Base-by-base conservation (phyloP, 35 echinoderm and acorn worm genomes). In the Heliocidaris erythrogramma region DNA sequence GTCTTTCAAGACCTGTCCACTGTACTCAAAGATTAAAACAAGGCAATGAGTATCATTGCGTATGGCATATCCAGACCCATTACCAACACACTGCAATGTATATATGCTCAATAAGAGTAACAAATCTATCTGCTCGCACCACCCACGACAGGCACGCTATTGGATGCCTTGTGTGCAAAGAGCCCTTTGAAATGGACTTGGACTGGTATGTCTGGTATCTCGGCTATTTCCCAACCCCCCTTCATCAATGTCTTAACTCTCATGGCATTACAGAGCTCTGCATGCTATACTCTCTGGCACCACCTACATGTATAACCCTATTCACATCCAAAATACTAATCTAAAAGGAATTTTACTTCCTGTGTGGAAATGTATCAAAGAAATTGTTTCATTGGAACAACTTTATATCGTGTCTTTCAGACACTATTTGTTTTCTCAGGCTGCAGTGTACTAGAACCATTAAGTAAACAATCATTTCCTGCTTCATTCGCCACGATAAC, bases 131-230 rank as follows among this genome's bases (percentile, higher is more conserved):
- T 78, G 65, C n/a, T 78, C 14, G 27, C 65, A 78, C 65, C 65
- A 78, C n/a, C 65, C 18, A 17, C 21, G 87, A 32, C 87, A 89
- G 14, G 31, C 87, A 89, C 87, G 47, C 87, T 89, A 42, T 32
- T 47, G 35, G 35, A 42, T 42, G 35, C 35, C 35, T 47, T 89
- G 47, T 32, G 87, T 47, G 47, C 14, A 48, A 32, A 89, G 87
- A 48, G 87, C 87, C 87, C 87, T 89, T 48, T 89, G 87, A 89
- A 89, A 89, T n/a, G 87, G 87, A 89, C 87, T 47, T 89, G 87
- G 87, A 13, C 87, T 89, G 87, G 87, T 47, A 89, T 89, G 87
- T 89, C 31, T 89, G 87, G 87, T 4, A 89, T 89, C 31, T 18
- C 87, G 31, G 47, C 87, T 89, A 89, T 89, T 78, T 78, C 21